phyloP scores from a whole-genome alignment of 2,888 invertebrate species.

The Tricholauxania praeusta region DNA sequence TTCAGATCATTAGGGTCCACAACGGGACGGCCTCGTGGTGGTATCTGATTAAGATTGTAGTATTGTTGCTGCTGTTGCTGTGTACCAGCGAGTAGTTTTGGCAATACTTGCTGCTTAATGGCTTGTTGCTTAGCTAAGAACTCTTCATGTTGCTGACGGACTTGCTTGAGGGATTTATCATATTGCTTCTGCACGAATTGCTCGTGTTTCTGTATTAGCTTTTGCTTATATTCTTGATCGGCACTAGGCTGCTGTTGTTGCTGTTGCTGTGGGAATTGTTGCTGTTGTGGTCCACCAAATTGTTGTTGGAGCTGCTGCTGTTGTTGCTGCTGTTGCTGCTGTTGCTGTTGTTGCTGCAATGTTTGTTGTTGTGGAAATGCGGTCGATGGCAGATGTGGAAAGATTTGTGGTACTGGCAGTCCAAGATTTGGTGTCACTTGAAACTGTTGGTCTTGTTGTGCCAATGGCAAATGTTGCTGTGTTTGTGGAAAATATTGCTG shows the following conservation, averaged over 20 bases:
- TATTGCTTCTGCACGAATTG: conserved; percentile 84
- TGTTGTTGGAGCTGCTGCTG: conserved; percentile 45
- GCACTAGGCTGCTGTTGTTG: conserved; percentile 51
- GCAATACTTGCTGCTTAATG: conserved; percentile 68
- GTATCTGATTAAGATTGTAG: conserved; percentile 40
- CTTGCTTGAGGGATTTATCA: conserved; percentile 82
- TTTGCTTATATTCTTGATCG: conserved; percentile 79
- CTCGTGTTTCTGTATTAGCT: conserved; percentile 81
- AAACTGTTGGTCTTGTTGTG: conserved; percentile 48
- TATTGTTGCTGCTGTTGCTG: conserved; percentile 64
- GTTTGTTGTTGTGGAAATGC: conserved; percentile 52
- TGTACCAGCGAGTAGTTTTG: conserved; percentile 62
- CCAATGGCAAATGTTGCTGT: conserved; percentile 36
- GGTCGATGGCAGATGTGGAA: conserved; percentile 54
- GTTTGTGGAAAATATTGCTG: conserved; percentile 41
- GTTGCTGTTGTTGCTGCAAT: conserved; percentile 52
- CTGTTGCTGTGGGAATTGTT: conserved; percentile 41
- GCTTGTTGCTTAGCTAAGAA: conserved; percentile 79
- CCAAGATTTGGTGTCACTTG: conserved; percentile 58
- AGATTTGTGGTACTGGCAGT: conserved; percentile 56
- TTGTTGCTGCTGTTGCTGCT: conserved; percentile 43
- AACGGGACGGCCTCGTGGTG: conserved; percentile 64
- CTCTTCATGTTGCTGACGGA: conserved; percentile 78
- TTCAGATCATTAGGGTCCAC: conserved; percentile 73
- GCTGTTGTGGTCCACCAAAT: conserved; percentile 41